phyloP scores from a whole-genome alignment of 2,797 vertebrate species.

The Microctenopoma steveboyesi region DNA sequence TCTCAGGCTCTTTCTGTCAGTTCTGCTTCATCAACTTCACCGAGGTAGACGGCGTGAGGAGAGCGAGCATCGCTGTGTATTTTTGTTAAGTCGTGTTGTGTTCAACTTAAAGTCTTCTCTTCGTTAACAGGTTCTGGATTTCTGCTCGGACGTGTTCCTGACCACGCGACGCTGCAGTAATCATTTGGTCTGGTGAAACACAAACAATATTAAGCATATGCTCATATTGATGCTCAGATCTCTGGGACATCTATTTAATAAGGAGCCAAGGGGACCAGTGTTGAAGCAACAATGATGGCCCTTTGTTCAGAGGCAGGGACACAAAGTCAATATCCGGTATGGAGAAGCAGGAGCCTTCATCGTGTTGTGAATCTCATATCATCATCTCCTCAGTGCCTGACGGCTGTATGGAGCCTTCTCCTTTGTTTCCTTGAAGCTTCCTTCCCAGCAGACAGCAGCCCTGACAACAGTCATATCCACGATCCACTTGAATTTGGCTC shows the following conservation, averaged over 20 bases:
- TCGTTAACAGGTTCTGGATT: no score
- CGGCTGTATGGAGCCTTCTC: conserved; percentile 44
- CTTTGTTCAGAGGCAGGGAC: conserved; percentile 50
- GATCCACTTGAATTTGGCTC: conserved; percentile 59
- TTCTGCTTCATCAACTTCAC: not conserved
- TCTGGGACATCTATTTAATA: conserved; percentile 75
- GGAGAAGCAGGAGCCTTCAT: conserved; percentile 63
- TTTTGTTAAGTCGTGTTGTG: not conserved
- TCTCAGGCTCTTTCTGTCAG: not conserved
- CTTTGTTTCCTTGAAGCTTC: conserved; percentile 48
- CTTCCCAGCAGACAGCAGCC: conserved; percentile 54
- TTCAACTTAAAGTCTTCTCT: no score
- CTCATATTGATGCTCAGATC: conserved; percentile 63
- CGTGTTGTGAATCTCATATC: conserved; percentile 53
- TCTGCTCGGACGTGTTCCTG: not conserved
- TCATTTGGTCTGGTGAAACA: conserved; percentile 24
- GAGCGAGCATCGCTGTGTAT: not conserved
- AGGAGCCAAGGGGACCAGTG: conserved; percentile 43
- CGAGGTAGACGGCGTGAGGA: not conserved
- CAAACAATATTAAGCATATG: conserved; percentile 45
- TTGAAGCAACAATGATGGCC: conserved; percentile 65
- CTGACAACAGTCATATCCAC: conserved; percentile 56
- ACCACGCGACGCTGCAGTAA: conserved; percentile 19
- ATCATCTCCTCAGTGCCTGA: conserved; percentile 43
- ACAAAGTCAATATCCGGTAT: conserved; percentile 81